These are phyloP conservation scores for Trichosurus vulpecula DNA, from an alignment of 2,797 vertebrate genomes.

Conservation along the genomic window DNA sequence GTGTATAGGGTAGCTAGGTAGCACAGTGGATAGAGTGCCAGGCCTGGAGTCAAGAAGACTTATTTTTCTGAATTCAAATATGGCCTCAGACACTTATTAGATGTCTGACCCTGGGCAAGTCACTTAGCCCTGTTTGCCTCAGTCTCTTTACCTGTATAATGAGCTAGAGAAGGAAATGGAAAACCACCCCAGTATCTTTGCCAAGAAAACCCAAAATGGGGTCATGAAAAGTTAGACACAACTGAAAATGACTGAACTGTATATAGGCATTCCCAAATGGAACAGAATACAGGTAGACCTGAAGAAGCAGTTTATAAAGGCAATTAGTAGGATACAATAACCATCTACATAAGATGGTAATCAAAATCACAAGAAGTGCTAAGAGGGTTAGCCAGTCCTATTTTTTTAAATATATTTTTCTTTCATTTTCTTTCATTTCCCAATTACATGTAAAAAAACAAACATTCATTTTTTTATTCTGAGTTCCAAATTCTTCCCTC, in stretches of 20 bases:
- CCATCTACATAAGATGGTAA: neutral
- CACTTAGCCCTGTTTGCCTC: neutral
- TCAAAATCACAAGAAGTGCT: neutral
- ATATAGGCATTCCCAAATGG: neutral
- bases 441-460: neutral
- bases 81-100: neutral
- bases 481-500: neutral
- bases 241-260: neutral
- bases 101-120: neutral
- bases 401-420: neutral
- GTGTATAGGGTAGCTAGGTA: neutral
- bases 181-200: neutral
- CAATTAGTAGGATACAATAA: neutral
- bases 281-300: neutral
- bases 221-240: neutral
- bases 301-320: neutral
- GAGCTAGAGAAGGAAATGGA: neutral
- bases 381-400: neutral
- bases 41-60: neutral
- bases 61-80: neutral
- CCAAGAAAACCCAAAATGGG: neutral
- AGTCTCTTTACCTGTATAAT: neutral
- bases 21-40: neutral
- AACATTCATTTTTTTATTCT: neutral
- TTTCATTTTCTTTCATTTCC: neutral